Evolutionary conservation across 1,140 invertebrate genomes (phyloP), one percentile per base, ranked within the genome.

Genomic region (Brachionus asplanchnoidis): DNA sequence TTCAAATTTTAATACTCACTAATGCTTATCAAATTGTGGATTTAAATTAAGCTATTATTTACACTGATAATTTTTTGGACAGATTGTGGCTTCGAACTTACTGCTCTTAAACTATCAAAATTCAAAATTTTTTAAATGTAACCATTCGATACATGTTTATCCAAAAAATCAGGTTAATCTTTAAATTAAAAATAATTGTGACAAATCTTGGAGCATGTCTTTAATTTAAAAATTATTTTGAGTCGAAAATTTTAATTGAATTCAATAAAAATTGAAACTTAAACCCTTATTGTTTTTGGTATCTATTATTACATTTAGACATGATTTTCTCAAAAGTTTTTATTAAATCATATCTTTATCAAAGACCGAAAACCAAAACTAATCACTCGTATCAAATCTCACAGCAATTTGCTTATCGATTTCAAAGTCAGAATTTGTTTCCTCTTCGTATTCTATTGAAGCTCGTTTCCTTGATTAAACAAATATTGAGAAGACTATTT

Each of bases 121-220:
- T 60, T 60, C 53, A 60, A 60, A 60, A 60, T 6, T 60, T 36
- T 36, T 20, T 20, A 60, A 60, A 60, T 60, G 53, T 60, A 60
- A 60, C 53, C 8, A 60, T 60, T 60, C 53, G 53, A 60, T 60
- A 60, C 20, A 8, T 60, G 20, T 60, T 60, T 60, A 60, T 20
- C 53, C 53, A 60, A 23, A 60, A 77, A 77, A 77, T 50, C 73
- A 77, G 73, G 73, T 77, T 77, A 77, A 77, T 77, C 73, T 77
- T 44, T 42, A 75, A 75, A 23, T 42, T 44, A 75, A 75, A 75
- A 42, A 42, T 44, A 36, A 42, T 23, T 75, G 32, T 75, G 46
- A 50, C 42, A 50, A 50, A 77, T 50, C 11, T 77, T 50, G 7
- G 6, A 36, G 44, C 44, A 50, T 77, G 20, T 50, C 46, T 77